Conservation (phyloP, 2,888 invertebrate genomes). For the Candidula unifasciata region DNA sequence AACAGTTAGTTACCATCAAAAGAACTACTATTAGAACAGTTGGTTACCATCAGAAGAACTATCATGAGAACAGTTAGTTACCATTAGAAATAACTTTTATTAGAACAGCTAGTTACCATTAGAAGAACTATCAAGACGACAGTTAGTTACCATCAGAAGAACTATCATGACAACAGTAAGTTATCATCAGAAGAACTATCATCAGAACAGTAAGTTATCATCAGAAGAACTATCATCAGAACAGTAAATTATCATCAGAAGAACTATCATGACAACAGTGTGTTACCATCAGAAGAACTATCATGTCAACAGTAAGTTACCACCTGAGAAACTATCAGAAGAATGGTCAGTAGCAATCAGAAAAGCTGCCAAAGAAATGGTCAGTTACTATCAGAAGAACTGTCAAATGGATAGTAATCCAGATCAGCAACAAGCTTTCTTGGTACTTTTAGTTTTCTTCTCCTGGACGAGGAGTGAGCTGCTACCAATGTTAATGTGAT, state of each 20-base stretch:
- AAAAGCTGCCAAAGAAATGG: not conserved
- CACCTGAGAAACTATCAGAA: not conserved
- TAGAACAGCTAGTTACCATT: no score
- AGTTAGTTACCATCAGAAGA: not conserved
- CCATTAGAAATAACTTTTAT: no score
- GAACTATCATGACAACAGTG: not conserved
- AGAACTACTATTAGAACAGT: no score
- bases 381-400: slow-evolving; percentile 50
- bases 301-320: not conserved
- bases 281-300: not conserved
- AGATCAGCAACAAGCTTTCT: slow-evolving; percentile 48
- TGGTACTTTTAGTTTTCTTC: slow-evolving; percentile 50
- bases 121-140: no score
- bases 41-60: no score
- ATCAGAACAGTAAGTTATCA: not conserved
- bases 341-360: not conserved
- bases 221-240: not conserved
- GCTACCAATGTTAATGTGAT: not conserved
- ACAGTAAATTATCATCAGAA: not conserved
- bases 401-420: slow-evolving; percentile 50
- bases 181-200: not conserved
- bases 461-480: slow-evolving; percentile 33
- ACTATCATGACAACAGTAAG: not conserved
- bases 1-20: no score
- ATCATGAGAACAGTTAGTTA: no score